These are phyloP conservation scores for Lycophotia porphyrea DNA, from an alignment of 2,888 invertebrate species.

Conservation along the genomic window DNA sequence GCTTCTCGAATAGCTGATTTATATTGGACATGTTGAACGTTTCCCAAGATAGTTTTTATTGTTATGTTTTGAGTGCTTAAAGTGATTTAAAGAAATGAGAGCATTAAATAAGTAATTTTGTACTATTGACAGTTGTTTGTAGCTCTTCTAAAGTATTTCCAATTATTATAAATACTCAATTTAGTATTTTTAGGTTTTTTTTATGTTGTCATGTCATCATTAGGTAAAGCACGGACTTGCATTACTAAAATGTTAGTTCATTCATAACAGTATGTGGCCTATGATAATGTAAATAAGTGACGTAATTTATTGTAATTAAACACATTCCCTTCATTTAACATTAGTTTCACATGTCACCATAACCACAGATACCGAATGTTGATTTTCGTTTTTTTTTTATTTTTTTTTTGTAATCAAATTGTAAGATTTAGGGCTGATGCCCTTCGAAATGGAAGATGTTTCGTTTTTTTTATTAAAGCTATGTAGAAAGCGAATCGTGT, in stretches of 20 bases:
- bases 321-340: slow-evolving; percentile 62
- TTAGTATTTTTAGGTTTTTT: slow-evolving; percentile 40
- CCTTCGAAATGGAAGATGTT: slow-evolving; percentile 43
- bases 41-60: slow-evolving; percentile 28
- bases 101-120: slow-evolving; percentile 1
- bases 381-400: slow-evolving; percentile 58
- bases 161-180: slow-evolving; percentile 64
- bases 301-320: slow-evolving; percentile 61
- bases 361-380: slow-evolving; percentile 46
- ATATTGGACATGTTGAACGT: slow-evolving; percentile 31
- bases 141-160: slow-evolving; percentile 19
- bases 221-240: slow-evolving; percentile 21
- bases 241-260: slow-evolving; percentile 30
- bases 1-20: slow-evolving; percentile 38
- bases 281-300: slow-evolving; percentile 56
- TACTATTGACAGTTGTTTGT: slow-evolving; percentile 26
- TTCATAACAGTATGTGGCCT: slow-evolving; percentile 25
- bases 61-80: slow-evolving; percentile 21
- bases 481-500: slow-evolving; percentile 53
- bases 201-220: slow-evolving; percentile 42
- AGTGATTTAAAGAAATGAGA: slow-evolving; percentile 10
- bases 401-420: slow-evolving; percentile 44
- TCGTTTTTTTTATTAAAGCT: slow-evolving; percentile 65
- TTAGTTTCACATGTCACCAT: slow-evolving; percentile 41
- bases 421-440: slow-evolving; percentile 35